Evolutionary conservation across 1,140 invertebrate genomes (phyloP).

Genomic region (Lordiphosa clarofinis): DNA sequence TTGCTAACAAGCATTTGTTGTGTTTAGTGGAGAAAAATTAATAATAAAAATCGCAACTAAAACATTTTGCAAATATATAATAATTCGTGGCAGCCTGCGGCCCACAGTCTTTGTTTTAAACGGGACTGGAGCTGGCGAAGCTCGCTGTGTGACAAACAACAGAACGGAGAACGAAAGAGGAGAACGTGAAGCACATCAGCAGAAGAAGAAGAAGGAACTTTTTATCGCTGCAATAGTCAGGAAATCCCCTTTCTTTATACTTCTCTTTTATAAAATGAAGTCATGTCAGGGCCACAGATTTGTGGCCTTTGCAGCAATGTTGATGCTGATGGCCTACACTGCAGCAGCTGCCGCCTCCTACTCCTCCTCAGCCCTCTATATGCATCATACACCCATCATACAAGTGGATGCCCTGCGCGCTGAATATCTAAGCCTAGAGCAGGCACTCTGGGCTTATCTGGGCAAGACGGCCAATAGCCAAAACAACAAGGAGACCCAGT

Average conservation of each 20-base stretch:
- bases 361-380: constrained; percentile 15
- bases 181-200: constrained; percentile 17
- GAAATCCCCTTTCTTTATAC: constrained; percentile 4
- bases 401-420: constrained; percentile 82
- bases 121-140: not conserved
- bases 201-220: constrained; percentile 5
- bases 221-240: not conserved
- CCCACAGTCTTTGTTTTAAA: constrained; percentile 28
- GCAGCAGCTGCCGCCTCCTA: not conserved
- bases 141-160: too few relatives aligned
- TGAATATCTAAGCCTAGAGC: constrained; percentile 80
- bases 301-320: not conserved
- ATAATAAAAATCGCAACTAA: not conserved
- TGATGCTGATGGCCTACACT: constrained; percentile 11
- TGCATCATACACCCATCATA: constrained; percentile 20
- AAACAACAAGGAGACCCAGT: constrained; percentile 56
- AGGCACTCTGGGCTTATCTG: constrained; percentile 65
- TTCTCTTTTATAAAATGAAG: too few relatives aligned
- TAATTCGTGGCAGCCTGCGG: not conserved
- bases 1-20: constrained; percentile 17
- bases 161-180: too few relatives aligned
- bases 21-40: constrained; percentile 3
- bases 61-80: constrained; percentile 5
- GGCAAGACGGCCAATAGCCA: constrained; percentile 44
- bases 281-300: too few relatives aligned